Conservation (phyloP, 1,140 invertebrate species). For the Drosophila miranda region DNA sequence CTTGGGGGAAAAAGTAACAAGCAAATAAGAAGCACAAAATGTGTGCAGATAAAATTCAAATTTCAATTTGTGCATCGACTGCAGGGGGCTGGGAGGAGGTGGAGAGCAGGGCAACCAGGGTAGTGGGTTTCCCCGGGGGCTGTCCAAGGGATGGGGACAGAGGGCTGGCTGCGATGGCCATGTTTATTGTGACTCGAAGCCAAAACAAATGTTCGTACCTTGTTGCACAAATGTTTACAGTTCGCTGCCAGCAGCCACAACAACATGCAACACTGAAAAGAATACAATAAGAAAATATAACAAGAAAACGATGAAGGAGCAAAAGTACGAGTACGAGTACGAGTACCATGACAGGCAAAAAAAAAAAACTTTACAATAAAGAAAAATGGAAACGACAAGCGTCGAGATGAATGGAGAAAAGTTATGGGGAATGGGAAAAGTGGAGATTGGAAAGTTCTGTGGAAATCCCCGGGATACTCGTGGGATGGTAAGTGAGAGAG, state of each 20-base stretch:
- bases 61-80: constrained; percentile 73
- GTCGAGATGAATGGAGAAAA: background rate
- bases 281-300: constrained; percentile 11
- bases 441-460: no score
- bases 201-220: constrained; percentile 78
- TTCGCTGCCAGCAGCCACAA: constrained; percentile 51
- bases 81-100: background rate
- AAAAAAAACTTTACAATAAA: constrained; percentile 38
- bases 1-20: constrained; percentile 33
- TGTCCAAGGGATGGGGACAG: background rate
- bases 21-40: constrained; percentile 72
- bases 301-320: constrained; percentile 28
- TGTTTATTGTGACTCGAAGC: constrained; percentile 70
- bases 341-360: constrained; percentile 38
- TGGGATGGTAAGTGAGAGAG: no score
- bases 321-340: constrained; percentile 19
- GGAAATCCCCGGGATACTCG: no score
- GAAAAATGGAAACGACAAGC: constrained; percentile 18
- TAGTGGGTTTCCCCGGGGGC: no score
- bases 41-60: constrained; percentile 75
- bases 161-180: constrained; percentile 26
- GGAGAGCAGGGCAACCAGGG: background rate
- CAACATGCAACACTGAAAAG: constrained; percentile 12
- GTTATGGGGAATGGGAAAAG: no score
- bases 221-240: constrained; percentile 76